These are phyloP conservation scores for Macaca fascicularis DNA, from an alignment of 2,113 vertebrate genomes.

Conservation along the genomic window T2T-MFA8v1.1 NC_088392.1:20884501-20885000, in stretches of 20 bases:
- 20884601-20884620: not conserved
- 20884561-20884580: not conserved
- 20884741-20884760: not conserved
- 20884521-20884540: not conserved
- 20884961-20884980: not conserved
- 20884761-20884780: not conserved
- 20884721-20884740: not conserved
- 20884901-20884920: not conserved
- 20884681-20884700: not conserved
- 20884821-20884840: not conserved
- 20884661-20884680: not conserved
- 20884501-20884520: not conserved
- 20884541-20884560: not conserved
- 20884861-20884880: not conserved
- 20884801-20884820: not conserved
- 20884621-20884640: not conserved
- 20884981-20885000: not conserved
- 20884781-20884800: not conserved
- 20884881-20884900: not conserved
- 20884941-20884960: not conserved
- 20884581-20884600: not conserved
- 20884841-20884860: not conserved
- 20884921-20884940: not conserved
- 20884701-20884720: not conserved
- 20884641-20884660: not conserved